Conservation (phyloP, 1,140 invertebrate genomes). For the Drosophila bipectinata region DNA sequence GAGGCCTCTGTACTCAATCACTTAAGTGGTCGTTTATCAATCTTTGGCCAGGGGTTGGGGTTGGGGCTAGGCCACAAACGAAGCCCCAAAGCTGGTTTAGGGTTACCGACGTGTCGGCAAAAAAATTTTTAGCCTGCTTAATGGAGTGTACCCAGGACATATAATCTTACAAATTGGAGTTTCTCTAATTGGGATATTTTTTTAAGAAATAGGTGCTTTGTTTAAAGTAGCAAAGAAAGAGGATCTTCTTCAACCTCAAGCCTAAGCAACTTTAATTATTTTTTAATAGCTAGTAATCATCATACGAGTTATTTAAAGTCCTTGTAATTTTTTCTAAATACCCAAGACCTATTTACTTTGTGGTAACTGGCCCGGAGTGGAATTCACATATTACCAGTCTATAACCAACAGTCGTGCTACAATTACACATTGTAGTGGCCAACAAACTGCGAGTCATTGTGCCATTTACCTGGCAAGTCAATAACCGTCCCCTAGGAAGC, state of each 20-base stretch:
- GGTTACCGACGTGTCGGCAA: slow-evolving; percentile 15
- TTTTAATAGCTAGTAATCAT: background rate
- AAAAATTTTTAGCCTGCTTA: slow-evolving; percentile 15
- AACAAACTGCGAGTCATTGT: slow-evolving; percentile 70
- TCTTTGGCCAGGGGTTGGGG: slow-evolving; percentile 14
- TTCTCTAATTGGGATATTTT: slow-evolving; percentile 25
- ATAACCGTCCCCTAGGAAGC: slow-evolving; percentile 59
- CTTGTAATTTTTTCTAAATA: background rate
- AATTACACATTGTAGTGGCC: slow-evolving; percentile 55
- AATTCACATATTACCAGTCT: background rate
- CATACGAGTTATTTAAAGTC: background rate
- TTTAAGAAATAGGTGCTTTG: slow-evolving; percentile 1
- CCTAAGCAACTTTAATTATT: background rate
- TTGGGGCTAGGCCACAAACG: slow-evolving; percentile 16
- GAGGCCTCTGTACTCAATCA: slow-evolving; percentile 58
- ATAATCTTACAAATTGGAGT: slow-evolving; percentile 41
- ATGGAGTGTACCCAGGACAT: slow-evolving; percentile 25
- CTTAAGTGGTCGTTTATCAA: slow-evolving; percentile 63
- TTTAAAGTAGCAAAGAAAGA: background rate
- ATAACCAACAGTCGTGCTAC: slow-evolving; percentile 32
- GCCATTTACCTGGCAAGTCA: slow-evolving; percentile 69
- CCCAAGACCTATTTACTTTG: background rate
- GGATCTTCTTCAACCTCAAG: too few relatives aligned
- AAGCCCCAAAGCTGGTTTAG: slow-evolving; percentile 23
- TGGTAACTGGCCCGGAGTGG: background rate